A percentile compares a stretch with the other conserved stretches of the same genome.
Conservation (phyloP, 2,888 invertebrate species). For the Oligia fasciuncula region DNA sequence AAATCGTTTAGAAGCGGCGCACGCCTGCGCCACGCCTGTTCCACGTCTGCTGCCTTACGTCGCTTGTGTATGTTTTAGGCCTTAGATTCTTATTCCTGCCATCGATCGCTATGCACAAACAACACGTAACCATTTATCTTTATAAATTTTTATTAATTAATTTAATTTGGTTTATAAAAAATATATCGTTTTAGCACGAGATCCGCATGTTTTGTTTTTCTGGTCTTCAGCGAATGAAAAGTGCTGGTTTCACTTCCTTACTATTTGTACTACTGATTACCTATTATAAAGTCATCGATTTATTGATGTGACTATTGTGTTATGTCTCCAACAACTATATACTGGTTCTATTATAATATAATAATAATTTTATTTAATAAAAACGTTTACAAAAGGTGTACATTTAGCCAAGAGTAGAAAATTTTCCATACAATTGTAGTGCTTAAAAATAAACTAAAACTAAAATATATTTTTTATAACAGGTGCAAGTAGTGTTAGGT, state of each 20-base stretch:
- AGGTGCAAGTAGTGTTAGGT: too few species aligned
- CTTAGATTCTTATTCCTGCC: constrained; percentile 4
- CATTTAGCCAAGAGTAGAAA: too few species aligned
- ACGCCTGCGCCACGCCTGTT: too few species aligned
- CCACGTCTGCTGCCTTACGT: too few species aligned
- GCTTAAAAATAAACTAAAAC: too few species aligned
- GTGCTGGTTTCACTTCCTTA: not conserved
- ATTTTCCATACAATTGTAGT: too few species aligned
- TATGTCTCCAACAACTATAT: not conserved
- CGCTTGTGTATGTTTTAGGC: too few species aligned
- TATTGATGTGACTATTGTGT: not conserved
- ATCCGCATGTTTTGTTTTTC: constrained; percentile 1
- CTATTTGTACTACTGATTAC: not conserved
- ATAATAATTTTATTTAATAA: too few species aligned
- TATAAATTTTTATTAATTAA: not conserved
- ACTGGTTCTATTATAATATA: not conserved
- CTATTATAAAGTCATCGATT: not conserved
- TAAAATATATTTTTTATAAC: too few species aligned
- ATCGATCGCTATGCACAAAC: constrained; percentile 26
- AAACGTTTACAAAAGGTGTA: too few species aligned
- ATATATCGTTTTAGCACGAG: constrained; percentile 3
- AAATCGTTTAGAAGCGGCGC: too few species aligned
- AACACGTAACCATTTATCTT: constrained; percentile 36
- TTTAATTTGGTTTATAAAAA: not conserved
- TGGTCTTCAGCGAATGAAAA: not conserved